A percentile compares a stretch with the other conserved stretches of the same genome.
Conservation (phyloP, 1,140 invertebrate genomes). For the Steinernema khuongi region DNA sequence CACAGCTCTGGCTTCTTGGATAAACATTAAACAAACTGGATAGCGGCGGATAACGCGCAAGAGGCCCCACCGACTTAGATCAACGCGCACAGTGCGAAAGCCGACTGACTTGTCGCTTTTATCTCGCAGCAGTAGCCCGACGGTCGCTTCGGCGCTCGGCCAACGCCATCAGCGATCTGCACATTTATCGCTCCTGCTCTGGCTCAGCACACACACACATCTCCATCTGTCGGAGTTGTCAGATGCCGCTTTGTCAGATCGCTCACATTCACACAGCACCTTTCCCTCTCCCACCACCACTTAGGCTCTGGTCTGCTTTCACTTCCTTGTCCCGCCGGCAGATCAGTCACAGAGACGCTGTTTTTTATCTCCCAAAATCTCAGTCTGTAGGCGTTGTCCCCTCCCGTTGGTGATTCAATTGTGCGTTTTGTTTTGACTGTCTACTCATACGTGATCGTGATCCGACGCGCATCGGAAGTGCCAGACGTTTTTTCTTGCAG, state of each 20-base stretch:
- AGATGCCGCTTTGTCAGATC: slow-evolving; percentile 12
- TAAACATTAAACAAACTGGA: slow-evolving; percentile 4
- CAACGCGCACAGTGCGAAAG: background rate
- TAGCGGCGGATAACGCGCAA: slow-evolving; percentile 4
- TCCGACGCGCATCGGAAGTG: too few relatives aligned
- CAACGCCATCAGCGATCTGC: background rate
- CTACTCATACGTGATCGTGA: too few relatives aligned
- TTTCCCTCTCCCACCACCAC: background rate
- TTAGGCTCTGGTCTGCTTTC: background rate
- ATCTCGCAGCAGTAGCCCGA: background rate
- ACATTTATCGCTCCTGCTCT: background rate
- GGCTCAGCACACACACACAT: slow-evolving; percentile 11
- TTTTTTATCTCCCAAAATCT: too few relatives aligned
- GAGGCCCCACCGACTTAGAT: background rate
- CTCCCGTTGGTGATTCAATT: too few relatives aligned
- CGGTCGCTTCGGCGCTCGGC: background rate
- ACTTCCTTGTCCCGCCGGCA: background rate
- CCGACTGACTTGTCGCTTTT: background rate
- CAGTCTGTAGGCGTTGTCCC: too few relatives aligned
- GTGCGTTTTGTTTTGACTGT: too few relatives aligned
- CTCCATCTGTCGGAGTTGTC: background rate
- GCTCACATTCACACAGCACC: background rate
- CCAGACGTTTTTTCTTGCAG: too few relatives aligned
- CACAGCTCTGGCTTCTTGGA: background rate
- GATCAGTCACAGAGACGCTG: too few relatives aligned